These are phyloP conservation scores for Patella depressa DNA, from an alignment of 2,888 invertebrate genomes.

Conservation along the genomic window DNA sequence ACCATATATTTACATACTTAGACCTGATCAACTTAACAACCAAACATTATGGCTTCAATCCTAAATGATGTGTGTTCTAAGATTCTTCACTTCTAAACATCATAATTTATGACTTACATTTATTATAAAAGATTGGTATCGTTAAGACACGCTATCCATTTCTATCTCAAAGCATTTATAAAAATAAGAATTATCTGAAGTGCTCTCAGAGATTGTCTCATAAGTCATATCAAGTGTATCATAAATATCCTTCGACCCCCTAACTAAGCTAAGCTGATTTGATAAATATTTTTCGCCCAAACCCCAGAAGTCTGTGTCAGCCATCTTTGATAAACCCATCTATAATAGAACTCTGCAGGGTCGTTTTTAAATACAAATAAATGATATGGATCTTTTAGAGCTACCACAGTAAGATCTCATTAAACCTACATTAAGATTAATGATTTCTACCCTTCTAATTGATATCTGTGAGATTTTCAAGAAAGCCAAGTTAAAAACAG, in stretches of 20 bases:
- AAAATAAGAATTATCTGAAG: constrained; percentile 9
- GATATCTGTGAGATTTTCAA: not conserved
- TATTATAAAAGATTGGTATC: too few relatives aligned
- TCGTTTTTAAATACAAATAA: not conserved
- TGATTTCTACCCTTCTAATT: constrained; percentile 5
- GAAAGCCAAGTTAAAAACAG: constrained; percentile 2
- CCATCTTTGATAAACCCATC: constrained; percentile 10
- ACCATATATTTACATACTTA: too few relatives aligned
- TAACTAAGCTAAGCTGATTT: not conserved
- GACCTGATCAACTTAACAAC: too few relatives aligned
- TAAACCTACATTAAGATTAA: constrained; percentile 10
- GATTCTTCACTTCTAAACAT: too few relatives aligned
- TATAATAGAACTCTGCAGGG: not conserved
- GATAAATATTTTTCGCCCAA: not conserved
- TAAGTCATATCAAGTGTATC: constrained; percentile 7
- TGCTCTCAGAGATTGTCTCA: not conserved
- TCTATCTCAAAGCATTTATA: not conserved
- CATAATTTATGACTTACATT: too few relatives aligned
- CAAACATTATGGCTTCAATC: too few relatives aligned
- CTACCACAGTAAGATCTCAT: not conserved
- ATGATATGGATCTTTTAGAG: constrained; percentile 8
- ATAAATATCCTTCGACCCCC: constrained; percentile 5
- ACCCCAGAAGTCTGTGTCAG: not conserved
- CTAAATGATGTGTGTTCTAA: too few relatives aligned
- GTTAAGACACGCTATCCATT: too few relatives aligned